A percentile compares a stretch with the other conserved stretches of the same genome.
These are phyloP conservation scores for Girardia tigrina DNA, from an alignment of 2,888 invertebrate genomes.

Conservation along the genomic window DNA sequence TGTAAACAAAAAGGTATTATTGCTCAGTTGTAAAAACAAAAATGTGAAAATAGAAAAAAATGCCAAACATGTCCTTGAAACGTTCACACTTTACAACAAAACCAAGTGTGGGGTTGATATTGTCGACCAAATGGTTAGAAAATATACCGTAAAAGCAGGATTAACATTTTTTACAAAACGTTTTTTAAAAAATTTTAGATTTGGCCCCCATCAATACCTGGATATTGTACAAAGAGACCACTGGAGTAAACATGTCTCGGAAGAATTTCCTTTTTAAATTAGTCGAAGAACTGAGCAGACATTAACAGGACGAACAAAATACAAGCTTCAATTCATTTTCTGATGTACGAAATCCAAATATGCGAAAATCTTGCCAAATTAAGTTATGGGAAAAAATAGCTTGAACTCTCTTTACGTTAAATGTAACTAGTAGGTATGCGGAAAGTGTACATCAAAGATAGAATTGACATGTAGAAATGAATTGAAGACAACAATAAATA, in stretches of 20 bases:
- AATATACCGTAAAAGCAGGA: not conserved
- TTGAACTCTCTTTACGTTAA: not conserved
- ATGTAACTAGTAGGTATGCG: not conserved
- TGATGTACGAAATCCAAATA: not conserved
- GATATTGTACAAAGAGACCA: not conserved
- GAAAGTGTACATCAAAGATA: too few relatives aligned
- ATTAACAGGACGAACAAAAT: too few relatives aligned
- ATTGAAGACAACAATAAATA: slow-evolving; percentile 2
- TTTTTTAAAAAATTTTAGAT: not conserved
- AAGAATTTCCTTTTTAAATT: too few relatives aligned
- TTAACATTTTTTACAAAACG: not conserved
- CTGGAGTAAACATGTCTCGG: too few relatives aligned
- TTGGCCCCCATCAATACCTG: not conserved
- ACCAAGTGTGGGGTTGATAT: not conserved
- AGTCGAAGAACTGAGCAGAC: too few relatives aligned
- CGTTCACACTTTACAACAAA: not conserved
- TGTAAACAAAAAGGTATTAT: not conserved
- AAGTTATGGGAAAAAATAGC: not conserved
- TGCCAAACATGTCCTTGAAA: slow-evolving; percentile 7
- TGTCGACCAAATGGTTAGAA: not conserved
- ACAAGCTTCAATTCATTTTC: too few relatives aligned
- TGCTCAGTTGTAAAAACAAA: not conserved
- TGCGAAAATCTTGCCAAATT: not conserved
- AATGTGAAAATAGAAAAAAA: slow-evolving; percentile 11
- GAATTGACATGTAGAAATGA: not conserved